phyloP scores from a whole-genome alignment of 2,797 vertebrate species.

The Ciconia nigra region DNA sequence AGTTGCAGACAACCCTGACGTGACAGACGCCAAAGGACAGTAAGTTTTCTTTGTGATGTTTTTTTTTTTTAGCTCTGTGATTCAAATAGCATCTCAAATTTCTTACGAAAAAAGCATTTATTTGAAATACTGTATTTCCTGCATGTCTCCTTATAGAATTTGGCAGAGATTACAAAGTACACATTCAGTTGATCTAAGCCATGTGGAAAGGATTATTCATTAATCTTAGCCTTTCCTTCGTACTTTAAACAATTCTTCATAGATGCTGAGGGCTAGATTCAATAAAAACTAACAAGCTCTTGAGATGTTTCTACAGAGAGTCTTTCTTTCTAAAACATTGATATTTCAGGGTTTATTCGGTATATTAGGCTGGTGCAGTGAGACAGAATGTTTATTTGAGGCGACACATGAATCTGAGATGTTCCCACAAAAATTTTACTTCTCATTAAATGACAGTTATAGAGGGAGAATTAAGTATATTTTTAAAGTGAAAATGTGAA shows the following conservation, averaged over 20 bases:
- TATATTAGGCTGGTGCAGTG: background rate
- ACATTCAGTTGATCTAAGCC: background rate
- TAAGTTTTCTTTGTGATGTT: constrained; percentile 73
- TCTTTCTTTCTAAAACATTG: background rate
- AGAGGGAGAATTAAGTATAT: background rate
- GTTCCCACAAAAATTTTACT: background rate
- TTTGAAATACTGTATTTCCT: background rate
- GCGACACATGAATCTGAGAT: background rate
- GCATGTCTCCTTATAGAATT: background rate
- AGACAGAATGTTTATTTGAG: background rate
- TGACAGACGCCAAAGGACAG: constrained; percentile 93
- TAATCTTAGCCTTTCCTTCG: background rate
- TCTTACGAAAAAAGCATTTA: background rate
- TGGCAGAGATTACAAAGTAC: background rate
- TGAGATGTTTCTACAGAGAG: background rate
- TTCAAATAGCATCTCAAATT: background rate
- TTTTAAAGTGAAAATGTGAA: background rate
- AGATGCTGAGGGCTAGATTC: background rate
- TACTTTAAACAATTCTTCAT: background rate
- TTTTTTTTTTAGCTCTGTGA: background rate
- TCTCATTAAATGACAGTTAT: background rate
- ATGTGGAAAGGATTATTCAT: background rate
- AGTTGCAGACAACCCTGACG: constrained; percentile 84
- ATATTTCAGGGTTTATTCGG: background rate
- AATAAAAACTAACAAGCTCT: background rate